Base-by-base conservation (phyloP, 2,888 invertebrate genomes). In the Diogma glabrata region DNA sequence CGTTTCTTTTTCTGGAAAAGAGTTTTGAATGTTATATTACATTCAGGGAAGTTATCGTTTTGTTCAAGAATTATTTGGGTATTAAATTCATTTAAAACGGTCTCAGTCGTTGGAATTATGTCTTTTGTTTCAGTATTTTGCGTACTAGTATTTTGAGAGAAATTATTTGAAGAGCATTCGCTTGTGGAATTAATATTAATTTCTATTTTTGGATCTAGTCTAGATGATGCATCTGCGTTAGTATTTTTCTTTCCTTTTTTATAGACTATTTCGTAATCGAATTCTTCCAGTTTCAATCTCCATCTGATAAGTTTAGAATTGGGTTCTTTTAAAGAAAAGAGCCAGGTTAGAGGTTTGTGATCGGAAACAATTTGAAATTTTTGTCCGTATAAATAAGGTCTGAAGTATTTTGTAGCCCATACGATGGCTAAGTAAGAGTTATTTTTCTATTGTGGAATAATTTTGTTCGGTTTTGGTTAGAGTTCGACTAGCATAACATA, bases 371-470 rank as follows among this genome's bases (percentile, higher is more conserved):
- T 36, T n/a, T n/a, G n/a, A n/a, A n/a, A n/a, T n/a, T 36, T 36
- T 36, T 9, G 36, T 5, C 36, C 36, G 8, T 6, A 36, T 17
- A 36, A 36, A 14, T 36, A 36, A 16, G 36, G 36, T 3, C 36
- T 3, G 36, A 36, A 36, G 8, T 36, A 36, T 36, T 36, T 63
- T 1, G 56, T 53, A 1, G 62, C 63, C 62, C 61, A 64, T 1
- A 64, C 57, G 9, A 66, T 61, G 1, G 57, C 58, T 24, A 64
- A 33, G n/a, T 24, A 64, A 33, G 2, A 64, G 47, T 56, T 67
- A 64, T 45, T 64, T 65, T 50, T 67, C 63, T 10, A 63, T 60
- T 1, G 59, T 58, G 1, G 55, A 52, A 36, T 61, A 62, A 28
- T 57, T 60, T 19, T 9, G 28, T 56, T 62, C 58, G 0, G 57